These are phyloP conservation scores for Coleophora flavipennella DNA, from an alignment of 2,888 invertebrate genomes.

Conservation along the genomic window DNA sequence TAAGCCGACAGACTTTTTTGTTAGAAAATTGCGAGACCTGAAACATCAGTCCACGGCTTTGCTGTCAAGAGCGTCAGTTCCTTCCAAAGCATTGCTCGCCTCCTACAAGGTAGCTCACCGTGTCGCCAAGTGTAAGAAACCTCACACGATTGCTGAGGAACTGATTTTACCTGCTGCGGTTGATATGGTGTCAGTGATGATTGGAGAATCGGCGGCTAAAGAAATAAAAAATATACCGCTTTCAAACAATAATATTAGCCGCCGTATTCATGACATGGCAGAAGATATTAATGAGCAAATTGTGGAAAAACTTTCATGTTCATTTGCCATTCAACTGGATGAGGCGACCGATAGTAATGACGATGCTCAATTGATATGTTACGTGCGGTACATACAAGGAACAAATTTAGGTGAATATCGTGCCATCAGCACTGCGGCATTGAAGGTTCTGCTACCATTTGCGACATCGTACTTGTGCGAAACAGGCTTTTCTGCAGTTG, in stretches of 20 bases:
- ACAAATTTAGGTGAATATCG: too few relatives aligned
- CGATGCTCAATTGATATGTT: too few relatives aligned
- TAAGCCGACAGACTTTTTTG: too few relatives aligned
- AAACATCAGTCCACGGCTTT: slow-evolving; percentile 8
- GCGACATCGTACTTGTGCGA: too few relatives aligned
- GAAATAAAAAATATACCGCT: slow-evolving; percentile 26
- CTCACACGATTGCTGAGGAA: slow-evolving; percentile 20
- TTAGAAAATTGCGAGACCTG: slow-evolving; percentile 13
- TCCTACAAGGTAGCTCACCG: slow-evolving; percentile 14
- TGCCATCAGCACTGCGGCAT: too few relatives aligned
- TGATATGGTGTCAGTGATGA: slow-evolving; percentile 18
- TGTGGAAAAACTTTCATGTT: slow-evolving; percentile 10
- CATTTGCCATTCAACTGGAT: too few relatives aligned
- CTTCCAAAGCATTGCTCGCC: slow-evolving; percentile 16
- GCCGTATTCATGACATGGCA: slow-evolving; percentile 27
- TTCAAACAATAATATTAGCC: slow-evolving; percentile 27
- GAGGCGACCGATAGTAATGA: too few relatives aligned
- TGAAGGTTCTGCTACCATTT: too few relatives aligned
- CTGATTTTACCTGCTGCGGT: slow-evolving; percentile 18
- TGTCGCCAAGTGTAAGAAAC: slow-evolving; percentile 17
- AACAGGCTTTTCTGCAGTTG: too few relatives aligned
- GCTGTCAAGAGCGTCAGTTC: too few relatives aligned
- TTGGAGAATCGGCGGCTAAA: slow-evolving; percentile 18
- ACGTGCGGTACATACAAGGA: too few relatives aligned
- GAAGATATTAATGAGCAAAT: slow-evolving; percentile 20